Evolutionary conservation across 2,797 vertebrate species (phyloP), one percentile per base, ranked within the genome.

Genomic region (Kryptolebias ocellatus): DNA sequence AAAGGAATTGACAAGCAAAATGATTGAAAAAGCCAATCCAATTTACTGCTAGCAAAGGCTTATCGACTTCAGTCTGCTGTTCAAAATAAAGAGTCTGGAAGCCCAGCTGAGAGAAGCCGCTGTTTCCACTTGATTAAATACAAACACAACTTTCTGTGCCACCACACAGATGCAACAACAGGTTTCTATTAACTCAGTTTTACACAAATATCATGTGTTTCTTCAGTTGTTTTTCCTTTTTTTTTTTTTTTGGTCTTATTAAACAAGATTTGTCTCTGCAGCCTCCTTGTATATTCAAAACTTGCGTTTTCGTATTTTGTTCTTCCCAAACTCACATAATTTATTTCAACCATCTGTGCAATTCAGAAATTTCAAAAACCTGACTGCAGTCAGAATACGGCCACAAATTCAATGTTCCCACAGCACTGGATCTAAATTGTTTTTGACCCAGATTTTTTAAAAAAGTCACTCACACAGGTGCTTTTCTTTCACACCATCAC

Each of bases 1-100:
- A 54, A 57, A 24, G 28, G 64, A 79, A 89, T 80, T 76, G 60
- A 90, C 83, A 59, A 55, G 62, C 37, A 69, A 87, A 86, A 89
- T 83, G 88, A 90, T 66, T 74, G 79, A 89, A 83, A 81, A 69
- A 86, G 71, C 73, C 87, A 70, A 81, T 85, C 74, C 81, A 87
- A 87, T 91, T 85, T 83, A 80, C 83, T 83, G 68, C 64, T 60
- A 53, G 70, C 61, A 60, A 70, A 83, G 63, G 73, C 79, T 76
- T 86, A 89, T 90, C 67, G 79, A 83, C 83, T 76, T 66, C 71
- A 80, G 72, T 56, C 76, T 78, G 66, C 69, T 28, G 75, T 64
- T 77, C 71, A 81, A 68, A 79, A 80, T 72, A 70, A 85, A 78
- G 20, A 24, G n/a, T 58, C 69, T 45, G 65, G 58, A 65, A 51